Conservation (phyloP, 2,113 vertebrate species). For the Pygoscelis adeliae region DNA sequence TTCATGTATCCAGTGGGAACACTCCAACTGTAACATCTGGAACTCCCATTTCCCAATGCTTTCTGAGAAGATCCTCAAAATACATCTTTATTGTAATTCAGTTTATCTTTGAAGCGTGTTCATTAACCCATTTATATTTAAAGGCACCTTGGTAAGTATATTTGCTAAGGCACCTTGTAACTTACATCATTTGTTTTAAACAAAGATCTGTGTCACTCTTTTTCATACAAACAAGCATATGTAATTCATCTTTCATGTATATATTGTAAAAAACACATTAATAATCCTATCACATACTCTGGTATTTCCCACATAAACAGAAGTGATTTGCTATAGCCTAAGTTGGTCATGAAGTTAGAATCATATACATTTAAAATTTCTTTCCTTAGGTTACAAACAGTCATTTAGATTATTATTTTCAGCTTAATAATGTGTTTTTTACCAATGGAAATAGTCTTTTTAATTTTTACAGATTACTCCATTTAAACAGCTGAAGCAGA, state of each 20-base stretch:
- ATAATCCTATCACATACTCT: neutral
- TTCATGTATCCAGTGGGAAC: neutral
- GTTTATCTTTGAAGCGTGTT: neutral
- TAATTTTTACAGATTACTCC: neutral
- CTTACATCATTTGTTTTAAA: neutral
- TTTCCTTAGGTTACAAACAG: neutral
- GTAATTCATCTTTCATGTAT: neutral
- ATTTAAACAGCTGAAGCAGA: neutral
- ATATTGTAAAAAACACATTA: conserved; percentile 2
- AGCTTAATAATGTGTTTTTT: neutral
- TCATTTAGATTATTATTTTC: neutral
- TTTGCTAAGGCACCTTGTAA: neutral
- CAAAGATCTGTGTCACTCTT: neutral
- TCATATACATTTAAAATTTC: neutral
- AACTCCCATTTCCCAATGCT: neutral
- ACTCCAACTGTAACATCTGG: neutral
- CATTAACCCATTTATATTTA: neutral
- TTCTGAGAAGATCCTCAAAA: neutral
- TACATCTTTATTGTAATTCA: neutral
- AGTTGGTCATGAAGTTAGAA: neutral
- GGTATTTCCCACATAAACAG: neutral
- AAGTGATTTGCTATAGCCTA: neutral
- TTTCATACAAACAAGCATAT: neutral
- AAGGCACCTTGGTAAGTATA: neutral
- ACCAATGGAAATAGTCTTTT: neutral